Evolutionary conservation across 2,888 invertebrate genomes (phyloP).

Genomic region (Scaptomyza caliginosa): DNA sequence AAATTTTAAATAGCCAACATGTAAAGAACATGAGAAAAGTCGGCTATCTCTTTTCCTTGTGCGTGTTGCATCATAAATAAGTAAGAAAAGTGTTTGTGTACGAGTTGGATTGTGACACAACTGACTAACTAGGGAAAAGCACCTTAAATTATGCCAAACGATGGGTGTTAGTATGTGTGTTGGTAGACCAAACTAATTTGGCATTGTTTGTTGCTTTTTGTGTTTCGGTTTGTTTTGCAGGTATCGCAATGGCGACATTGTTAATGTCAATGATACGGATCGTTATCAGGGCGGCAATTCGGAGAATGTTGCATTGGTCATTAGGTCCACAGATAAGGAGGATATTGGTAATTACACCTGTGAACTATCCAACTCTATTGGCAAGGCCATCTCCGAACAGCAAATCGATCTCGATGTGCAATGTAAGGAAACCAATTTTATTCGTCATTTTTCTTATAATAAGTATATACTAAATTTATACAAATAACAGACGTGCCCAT

Average conservation of each 20-base stretch:
- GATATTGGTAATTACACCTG: conserved; percentile 95
- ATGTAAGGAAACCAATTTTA: conserved; percentile 91
- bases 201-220: not conserved
- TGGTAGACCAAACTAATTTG: conserved; percentile 24
- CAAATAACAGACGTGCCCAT: conserved; percentile 89
- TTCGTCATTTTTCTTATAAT: too few relatives aligned
- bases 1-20: conserved; percentile 68
- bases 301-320: conserved; percentile 90
- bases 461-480: not conserved
- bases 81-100: conserved; percentile 7
- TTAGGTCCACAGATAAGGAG: conserved; percentile 89
- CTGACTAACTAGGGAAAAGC: conserved; percentile 29
- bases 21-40: conserved; percentile 26
- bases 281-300: conserved; percentile 91
- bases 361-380: conserved; percentile 91
- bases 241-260: conserved; percentile 88
- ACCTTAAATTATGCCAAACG: conserved; percentile 52
- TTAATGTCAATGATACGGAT: conserved; percentile 85
- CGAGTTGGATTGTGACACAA: conserved; percentile 11
- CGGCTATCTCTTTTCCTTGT: not conserved
- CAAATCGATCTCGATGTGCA: conserved; percentile 91
- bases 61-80: conserved; percentile 47
- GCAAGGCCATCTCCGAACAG: conserved; percentile 89
- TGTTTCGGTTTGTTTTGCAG: conserved; percentile 83
- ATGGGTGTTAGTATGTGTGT: conserved; percentile 1